Percentiles rank a stretch among this genome's conserved stretches.
Evolutionary conservation across 2,888 invertebrate species (phyloP).

Genomic region (Cryptocephalus primarius): DNA sequence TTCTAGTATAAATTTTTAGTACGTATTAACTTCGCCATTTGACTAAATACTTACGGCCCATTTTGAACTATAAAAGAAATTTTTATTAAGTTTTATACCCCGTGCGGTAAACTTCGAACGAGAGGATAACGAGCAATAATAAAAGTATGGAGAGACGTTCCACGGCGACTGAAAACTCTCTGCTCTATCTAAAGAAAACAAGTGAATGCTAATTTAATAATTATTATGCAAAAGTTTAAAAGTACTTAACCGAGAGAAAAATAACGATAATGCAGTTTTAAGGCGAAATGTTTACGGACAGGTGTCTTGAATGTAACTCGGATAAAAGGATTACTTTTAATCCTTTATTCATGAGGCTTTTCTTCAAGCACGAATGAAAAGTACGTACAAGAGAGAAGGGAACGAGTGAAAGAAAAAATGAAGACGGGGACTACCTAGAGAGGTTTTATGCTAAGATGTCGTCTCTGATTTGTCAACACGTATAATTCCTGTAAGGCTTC

Average conservation of each 20-base stretch:
- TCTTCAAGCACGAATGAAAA: no score
- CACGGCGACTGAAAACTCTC: neutral
- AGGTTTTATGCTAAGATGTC: constrained; percentile 8
- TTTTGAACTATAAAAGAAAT: no score
- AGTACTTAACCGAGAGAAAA: constrained; percentile 3
- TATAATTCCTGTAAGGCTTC: constrained; percentile 1
- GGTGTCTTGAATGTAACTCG: constrained; percentile 6
- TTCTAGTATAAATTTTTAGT: no score
- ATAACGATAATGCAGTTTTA: constrained; percentile 6
- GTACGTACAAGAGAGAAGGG: no score
- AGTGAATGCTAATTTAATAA: constrained; percentile 3
- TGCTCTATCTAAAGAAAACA: constrained; percentile 3
- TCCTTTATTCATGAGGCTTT: constrained; percentile 6
- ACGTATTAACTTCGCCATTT: no score
- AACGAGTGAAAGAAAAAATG: constrained; percentile 1
- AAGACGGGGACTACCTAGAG: constrained; percentile 2
- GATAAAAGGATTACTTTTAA: constrained; percentile 10
- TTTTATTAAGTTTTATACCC: no score
- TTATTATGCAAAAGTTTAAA: constrained; percentile 4
- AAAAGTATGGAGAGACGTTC: no score
- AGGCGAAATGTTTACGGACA: constrained; percentile 8
- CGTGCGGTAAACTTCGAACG: no score
- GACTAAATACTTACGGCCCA: no score
- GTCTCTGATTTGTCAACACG: constrained; percentile 11
- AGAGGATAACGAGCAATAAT: no score